A percentile compares a stretch with the other conserved stretches of the same genome.
These are phyloP conservation scores for Seira sanloemensis DNA, from an alignment of 2,888 invertebrate species.

Conservation along the genomic window DNA sequence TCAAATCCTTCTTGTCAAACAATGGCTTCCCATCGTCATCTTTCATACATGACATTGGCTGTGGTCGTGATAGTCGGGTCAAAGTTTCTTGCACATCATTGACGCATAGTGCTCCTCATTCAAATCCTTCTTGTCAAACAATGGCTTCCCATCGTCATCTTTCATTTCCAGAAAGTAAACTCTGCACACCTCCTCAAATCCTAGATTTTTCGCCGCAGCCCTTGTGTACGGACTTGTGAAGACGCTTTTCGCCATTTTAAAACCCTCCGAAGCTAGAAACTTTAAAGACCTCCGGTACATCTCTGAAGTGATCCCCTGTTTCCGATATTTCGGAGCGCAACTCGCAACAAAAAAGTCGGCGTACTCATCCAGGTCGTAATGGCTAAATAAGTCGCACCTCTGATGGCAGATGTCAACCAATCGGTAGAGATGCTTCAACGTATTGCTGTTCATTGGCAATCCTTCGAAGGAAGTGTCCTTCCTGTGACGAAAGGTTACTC, in stretches of 20 bases:
- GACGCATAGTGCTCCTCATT: conserved; percentile 64
- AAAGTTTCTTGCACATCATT: no score
- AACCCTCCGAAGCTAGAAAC: conserved; percentile 65
- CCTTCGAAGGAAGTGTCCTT: conserved; percentile 37
- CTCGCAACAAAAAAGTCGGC: conserved; percentile 66
- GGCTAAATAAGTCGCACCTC: conserved; percentile 57
- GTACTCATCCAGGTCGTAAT: conserved; percentile 49
- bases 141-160: conserved; percentile 53
- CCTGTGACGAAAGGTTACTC: conserved; percentile 59
- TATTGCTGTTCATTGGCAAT: conserved; percentile 22
- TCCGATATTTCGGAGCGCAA: conserved; percentile 42
- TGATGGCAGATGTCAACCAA: conserved; percentile 47
- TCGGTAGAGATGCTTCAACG: conserved; percentile 42
- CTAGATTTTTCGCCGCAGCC: conserved; percentile 45
- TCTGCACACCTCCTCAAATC: conserved; percentile 64
- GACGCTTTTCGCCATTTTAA: conserved; percentile 63
- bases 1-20: conserved; percentile 51
- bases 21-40: conserved; percentile 50
- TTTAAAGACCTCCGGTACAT: conserved; percentile 60
- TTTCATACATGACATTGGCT: no score
- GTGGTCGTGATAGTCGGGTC: no score
- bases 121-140: conserved; percentile 51
- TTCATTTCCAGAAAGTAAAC: conserved; percentile 56
- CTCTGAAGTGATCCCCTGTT: conserved; percentile 55
- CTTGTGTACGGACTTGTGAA: conserved; percentile 66